Percentiles rank a stretch among this genome's conserved stretches.
These are phyloP conservation scores for Porites cylindrica DNA, from an alignment of 92 coral and sea anemone genomes.

Conservation along the genomic window DNA sequence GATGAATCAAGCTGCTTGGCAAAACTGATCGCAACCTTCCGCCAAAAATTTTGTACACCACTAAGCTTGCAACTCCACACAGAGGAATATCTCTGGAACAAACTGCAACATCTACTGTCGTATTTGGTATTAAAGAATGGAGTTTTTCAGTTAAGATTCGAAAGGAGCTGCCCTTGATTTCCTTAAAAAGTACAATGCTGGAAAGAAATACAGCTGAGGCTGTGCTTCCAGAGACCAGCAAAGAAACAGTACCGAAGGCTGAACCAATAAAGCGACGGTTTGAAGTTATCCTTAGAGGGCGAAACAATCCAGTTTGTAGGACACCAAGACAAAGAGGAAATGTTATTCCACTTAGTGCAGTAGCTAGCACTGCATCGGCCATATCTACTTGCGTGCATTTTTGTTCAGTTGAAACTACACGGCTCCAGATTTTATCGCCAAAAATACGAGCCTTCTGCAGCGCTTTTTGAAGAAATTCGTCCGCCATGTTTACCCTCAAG, in stretches of 20 bases:
- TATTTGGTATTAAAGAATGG: constrained; percentile 26
- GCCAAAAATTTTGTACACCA: constrained; percentile 78
- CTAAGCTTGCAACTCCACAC: constrained; percentile 64
- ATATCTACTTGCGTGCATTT: neutral
- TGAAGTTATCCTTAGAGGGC: constrained; percentile 85
- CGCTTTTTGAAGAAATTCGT: constrained; percentile 53
- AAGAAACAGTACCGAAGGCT: constrained; percentile 78
- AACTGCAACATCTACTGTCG: neutral
- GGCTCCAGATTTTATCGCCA: constrained; percentile 34
- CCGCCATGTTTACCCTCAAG: constrained; percentile 69
- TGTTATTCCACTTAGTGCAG: constrained; percentile 55
- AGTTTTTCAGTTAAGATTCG: constrained; percentile 27
- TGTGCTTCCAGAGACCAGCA: constrained; percentile 68
- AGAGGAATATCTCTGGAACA: constrained; percentile 42
- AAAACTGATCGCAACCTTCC: constrained; percentile 84
- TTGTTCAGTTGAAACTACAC: constrained; percentile 17
- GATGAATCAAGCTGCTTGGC: constrained; percentile 90
- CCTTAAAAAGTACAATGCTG: constrained; percentile 46
- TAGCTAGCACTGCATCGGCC: constrained; percentile 56
- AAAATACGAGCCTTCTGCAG: constrained; percentile 28
- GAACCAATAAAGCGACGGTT: constrained; percentile 56
- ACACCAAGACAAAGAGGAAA: constrained; percentile 85
- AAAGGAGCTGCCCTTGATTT: constrained; percentile 19
- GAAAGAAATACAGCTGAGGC: constrained; percentile 75
- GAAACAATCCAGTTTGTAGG: constrained; percentile 81